A percentile compares a stretch with the other conserved stretches of the same genome.
Conservation (phyloP, 2,113 vertebrate species). For the Cyanoliseus patagonus region DNA sequence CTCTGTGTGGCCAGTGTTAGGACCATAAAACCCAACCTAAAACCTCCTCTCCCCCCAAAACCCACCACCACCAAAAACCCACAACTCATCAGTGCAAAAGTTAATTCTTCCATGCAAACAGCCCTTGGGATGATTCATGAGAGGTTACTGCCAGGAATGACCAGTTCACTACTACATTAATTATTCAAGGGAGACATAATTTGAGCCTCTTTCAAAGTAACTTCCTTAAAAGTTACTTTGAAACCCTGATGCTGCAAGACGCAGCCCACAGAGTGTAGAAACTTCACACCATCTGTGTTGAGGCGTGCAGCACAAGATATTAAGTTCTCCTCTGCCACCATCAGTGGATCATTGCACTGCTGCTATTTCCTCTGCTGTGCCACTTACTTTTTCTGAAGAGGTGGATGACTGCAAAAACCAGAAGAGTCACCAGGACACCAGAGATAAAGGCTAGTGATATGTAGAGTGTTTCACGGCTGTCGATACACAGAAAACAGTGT, state of each 20-base stretch:
- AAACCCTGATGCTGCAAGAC: not conserved
- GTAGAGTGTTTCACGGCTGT: not conserved
- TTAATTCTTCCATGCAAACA: not conserved
- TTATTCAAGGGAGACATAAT: not conserved
- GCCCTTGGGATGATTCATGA: no score
- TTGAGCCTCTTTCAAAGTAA: not conserved
- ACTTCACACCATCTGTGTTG: accelerated
- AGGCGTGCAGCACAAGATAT: not conserved
- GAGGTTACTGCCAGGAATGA: not conserved
- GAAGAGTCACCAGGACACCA: slow-evolving; percentile 47
- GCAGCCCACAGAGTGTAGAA: not conserved
- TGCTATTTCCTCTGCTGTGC: accelerated
- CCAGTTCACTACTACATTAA: not conserved
- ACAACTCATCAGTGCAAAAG: not conserved
- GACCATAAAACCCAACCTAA: not conserved
- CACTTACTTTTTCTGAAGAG: slow-evolving; percentile 67
- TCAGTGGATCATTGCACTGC: not conserved
- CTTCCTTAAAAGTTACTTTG: not conserved
- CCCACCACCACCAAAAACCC: not conserved
- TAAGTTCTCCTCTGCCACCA: not conserved
- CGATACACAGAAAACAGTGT: not conserved
- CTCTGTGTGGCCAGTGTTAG: accelerated
- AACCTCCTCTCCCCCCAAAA: not conserved
- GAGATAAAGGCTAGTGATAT: slow-evolving; percentile 45
- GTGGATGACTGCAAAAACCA: not conserved